Conservation (phyloP, 37 sponge, comb jelly and placozoan genomes). For the Halisarca cf. caerulea region DNA sequence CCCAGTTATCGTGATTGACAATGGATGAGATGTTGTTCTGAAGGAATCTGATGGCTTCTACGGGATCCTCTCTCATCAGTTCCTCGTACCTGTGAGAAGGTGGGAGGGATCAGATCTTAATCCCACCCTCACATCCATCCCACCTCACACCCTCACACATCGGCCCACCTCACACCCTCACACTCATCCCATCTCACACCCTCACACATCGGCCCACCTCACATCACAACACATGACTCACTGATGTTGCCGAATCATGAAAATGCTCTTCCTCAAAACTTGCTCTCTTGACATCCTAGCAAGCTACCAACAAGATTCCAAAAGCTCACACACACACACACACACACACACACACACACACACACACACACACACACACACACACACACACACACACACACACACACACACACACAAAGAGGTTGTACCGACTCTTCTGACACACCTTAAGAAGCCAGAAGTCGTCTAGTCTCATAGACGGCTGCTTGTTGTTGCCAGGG, state of each 20-base stretch:
- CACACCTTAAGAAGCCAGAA: constrained; percentile 63
- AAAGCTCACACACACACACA: neutral
- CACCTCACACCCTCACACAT: no score
- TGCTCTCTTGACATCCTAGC: constrained; percentile 17
- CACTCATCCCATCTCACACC: neutral
- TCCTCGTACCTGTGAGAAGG: constrained; percentile 47
- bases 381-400: no score
- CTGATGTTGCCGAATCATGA: constrained; percentile 37
- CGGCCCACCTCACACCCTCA: neutral
- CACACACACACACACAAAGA: no score
- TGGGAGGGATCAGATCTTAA: neutral
- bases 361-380: no score
- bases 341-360: no score
- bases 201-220: neutral
- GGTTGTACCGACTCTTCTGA: no score
- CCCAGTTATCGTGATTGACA: constrained; percentile 58
- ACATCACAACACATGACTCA: neutral
- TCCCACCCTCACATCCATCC: no score
- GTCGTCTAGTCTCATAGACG: constrained; percentile 62
- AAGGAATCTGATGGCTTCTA: constrained; percentile 56
- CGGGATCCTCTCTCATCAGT: constrained; percentile 39
- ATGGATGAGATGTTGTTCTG: constrained; percentile 44
- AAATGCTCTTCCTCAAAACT: constrained; percentile 16
- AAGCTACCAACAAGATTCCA: constrained; percentile 36
- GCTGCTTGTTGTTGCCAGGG: constrained; percentile 32